Base-by-base conservation (phyloP, 2,113 vertebrate genomes). In the Cyanistes caeruleus region DNA sequence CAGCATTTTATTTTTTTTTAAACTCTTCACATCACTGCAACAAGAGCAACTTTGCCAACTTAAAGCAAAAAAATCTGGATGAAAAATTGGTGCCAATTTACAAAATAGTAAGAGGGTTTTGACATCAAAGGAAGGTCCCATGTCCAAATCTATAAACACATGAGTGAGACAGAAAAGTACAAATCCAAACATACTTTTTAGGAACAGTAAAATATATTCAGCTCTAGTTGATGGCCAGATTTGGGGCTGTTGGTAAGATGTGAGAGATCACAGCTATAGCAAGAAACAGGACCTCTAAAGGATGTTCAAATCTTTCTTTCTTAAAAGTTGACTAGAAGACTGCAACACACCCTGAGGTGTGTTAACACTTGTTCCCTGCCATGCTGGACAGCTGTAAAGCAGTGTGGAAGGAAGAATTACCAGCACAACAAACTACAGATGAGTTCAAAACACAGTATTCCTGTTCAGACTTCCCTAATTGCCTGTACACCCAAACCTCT, bases 131-230 rank as follows among this genome's bases (percentile, higher is more conserved):
- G 62, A 84, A 33, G 7, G 15, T 55, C 81, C 37, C 5, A 3
- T 5, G 15, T 70, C 43, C 39, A 68, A 48, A 70, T 52, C 55
- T 24, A 21, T 23, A 39, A 72, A 51, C 10, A 44, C 28, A 69
- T 0, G 0, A 76, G 55, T 13, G 15, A 89, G 52, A 82, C 9
- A 23, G 37, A 74, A 14, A 60, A 74, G n/a, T 11, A 72, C 1
- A 91, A 53, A 89, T 55, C 22, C 73, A 84, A 89, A 75, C 5
- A 63, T 1, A 6, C 24, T 41, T 60, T 62, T 37, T 64, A 44
- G 48, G 56, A 93, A 35, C 33, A 67, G 27, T 43, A 51, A 84
- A 77, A 67, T 44, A 39, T 17, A 43, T 16, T 84, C 79, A 64
- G 55, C 22, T 70, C 13, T 20, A 70, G 65, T 2, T 55, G 46